Conservation (phyloP, 2,888 invertebrate genomes). For the Calameuta filiformis region DNA sequence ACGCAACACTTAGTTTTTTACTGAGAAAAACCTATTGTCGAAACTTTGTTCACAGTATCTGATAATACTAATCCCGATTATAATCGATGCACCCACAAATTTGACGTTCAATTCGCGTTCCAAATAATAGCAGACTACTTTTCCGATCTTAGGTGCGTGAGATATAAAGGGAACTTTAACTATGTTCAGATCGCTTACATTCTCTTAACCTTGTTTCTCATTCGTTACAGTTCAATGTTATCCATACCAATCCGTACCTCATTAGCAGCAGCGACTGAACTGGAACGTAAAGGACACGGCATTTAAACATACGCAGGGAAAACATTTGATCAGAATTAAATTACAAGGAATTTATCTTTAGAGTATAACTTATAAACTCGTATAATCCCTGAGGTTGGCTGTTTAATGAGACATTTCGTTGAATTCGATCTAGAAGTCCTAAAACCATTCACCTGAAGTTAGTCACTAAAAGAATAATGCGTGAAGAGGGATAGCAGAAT, state of each 20-base stretch:
- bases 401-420: background rate
- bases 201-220: background rate
- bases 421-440: background rate
- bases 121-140: background rate
- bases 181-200: background rate
- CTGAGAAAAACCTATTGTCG: background rate
- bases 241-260: constrained; percentile 43
- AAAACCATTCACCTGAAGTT: background rate
- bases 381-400: background rate
- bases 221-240: background rate
- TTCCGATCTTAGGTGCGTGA: background rate
- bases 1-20: background rate
- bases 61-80: background rate
- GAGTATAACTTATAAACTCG: background rate
- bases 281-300: constrained; percentile 30
- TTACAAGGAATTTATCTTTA: background rate
- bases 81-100: background rate
- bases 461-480: background rate
- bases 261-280: constrained; percentile 31
- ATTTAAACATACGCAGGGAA: constrained; percentile 30
- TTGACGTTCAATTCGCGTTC: background rate
- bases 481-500: background rate
- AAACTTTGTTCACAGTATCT: background rate
- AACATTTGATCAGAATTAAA: constrained; percentile 34
- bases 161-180: background rate